Base-by-base conservation (phyloP, 2,888 invertebrate genomes). In the Dryomyza anilis region DNA sequence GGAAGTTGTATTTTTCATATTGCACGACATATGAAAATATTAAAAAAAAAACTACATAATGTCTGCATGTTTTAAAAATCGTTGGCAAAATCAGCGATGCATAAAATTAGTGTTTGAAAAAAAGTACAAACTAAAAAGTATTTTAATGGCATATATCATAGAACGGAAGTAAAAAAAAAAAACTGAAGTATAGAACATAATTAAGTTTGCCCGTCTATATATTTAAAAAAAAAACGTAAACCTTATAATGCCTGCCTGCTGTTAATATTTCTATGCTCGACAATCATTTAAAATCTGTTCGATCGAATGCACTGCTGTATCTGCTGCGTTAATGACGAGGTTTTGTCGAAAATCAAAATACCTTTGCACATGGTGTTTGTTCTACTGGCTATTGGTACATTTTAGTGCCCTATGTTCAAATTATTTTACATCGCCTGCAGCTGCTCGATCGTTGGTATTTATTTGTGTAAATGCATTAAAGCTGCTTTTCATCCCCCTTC, bases 101-200 rank as follows among this genome's bases (percentile, higher is more conserved):
- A 52, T 53, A 64, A 66, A 66, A 66, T 66, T 57, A 60, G 50
- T 60, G 43, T 46, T 63, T 53, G 16, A 2, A 39, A 45, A 61
- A 53, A 12, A 33, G 56, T 23, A 56, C 3, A 27, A 50, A 33
- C 19, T 48, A 19, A 23, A 46, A 58, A 8, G n/a, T 23, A 23
- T 33, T 23, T 14, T 36, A 7, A 43, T 16, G 19, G 19, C n/a
- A 43, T 43, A n/a, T 43, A 43, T 43, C 19, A n/a, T 21, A 25
- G 25, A 25, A 25, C 10, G 25, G 10, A 21, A 50, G 25, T 25
- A 25, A 19, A 12, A 23, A 50, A 12, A 12, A n/a, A 25, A 7
- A 43, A 19, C 23, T 23, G 50, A 50, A 21, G 50, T 25, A 10
- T 6, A 25, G 25, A 23, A 10, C 50, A 50, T n/a, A n/a, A n/a